Percentiles rank a stretch among this genome's conserved stretches.
Conservation (phyloP, 2,888 invertebrate genomes). For the Micoletzkya japonica region DNA sequence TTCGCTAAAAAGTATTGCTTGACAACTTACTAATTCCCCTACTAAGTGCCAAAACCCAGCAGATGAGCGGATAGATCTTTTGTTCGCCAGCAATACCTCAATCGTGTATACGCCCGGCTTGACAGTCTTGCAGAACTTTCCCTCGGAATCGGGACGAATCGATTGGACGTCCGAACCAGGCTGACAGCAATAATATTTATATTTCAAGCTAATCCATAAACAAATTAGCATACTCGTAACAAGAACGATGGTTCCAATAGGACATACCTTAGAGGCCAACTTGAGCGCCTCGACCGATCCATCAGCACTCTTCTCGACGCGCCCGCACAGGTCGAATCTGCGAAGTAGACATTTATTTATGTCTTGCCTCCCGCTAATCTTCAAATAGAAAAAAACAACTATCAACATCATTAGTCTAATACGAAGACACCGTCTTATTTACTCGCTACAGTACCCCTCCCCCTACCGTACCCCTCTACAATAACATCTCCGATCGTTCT, state of each 20-base stretch:
- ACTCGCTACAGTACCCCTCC: no score
- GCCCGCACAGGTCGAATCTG: constrained; percentile 45
- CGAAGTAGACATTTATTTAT: constrained; percentile 10
- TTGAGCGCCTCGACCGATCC: constrained; percentile 33
- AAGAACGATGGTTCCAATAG: background rate
- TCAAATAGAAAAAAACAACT: background rate
- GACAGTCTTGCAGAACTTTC: constrained; percentile 45
- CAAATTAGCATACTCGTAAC: background rate
- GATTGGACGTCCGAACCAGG: constrained; percentile 26
- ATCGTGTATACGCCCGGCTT: constrained; percentile 46
- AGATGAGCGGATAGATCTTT: no score
- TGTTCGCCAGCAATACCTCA: constrained; percentile 35
- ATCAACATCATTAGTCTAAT: no score
- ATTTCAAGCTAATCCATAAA: background rate
- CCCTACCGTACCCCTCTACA: constrained; percentile 34
- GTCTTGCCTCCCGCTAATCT: background rate
- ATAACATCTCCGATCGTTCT: constrained; percentile 36
- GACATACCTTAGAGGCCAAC: background rate
- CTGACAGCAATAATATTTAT: background rate
- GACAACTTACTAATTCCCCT: no score
- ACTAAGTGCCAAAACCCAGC: no score
- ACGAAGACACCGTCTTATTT: no score
- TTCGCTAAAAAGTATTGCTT: no score
- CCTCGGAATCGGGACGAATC: constrained; percentile 36
- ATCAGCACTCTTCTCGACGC: constrained; percentile 37